Conservation (phyloP, 1,140 invertebrate species). For the Harlomillsia oculata region DNA sequence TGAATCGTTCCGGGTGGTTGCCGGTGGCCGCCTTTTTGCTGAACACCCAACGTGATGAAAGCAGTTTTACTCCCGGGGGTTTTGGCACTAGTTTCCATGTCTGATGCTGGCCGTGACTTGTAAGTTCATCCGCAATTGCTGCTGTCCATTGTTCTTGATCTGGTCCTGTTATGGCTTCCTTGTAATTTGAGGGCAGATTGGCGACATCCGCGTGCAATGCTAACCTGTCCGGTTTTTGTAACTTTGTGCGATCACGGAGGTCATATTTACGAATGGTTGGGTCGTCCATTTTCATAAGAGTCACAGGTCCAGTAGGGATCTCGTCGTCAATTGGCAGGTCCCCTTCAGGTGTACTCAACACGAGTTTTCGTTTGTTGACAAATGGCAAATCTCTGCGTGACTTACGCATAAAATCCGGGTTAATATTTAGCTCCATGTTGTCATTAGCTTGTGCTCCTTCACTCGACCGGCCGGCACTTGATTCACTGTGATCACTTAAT, state of each 20-base stretch:
- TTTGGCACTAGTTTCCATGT: constrained; percentile 22
- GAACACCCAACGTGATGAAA: constrained; percentile 1
- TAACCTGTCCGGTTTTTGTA: neutral
- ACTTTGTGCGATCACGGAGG: neutral
- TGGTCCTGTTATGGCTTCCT: neutral
- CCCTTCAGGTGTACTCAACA: neutral
- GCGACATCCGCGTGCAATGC: constrained; percentile 21
- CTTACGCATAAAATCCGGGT: too few species aligned
- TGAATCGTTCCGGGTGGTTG: neutral
- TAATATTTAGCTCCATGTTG: neutral
- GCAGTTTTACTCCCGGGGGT: neutral
- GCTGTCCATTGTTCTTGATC: constrained; percentile 4
- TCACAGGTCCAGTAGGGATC: neutral
- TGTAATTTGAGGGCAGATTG: neutral
- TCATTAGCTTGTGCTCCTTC: neutral
- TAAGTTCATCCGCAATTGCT: constrained; percentile 27
- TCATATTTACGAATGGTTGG: neutral
- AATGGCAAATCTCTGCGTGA: too few species aligned
- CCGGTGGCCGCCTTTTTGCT: neutral
- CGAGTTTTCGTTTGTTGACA: neutral
- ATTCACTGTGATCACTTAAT: neutral
- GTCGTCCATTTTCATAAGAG: neutral
- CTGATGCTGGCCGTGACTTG: constrained; percentile 23
- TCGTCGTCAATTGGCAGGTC: neutral
- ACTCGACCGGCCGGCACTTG: neutral